These are phyloP conservation scores for Steatocranus sp. DNA, from an alignment of 2,797 vertebrate species.

Conservation along the genomic window DNA sequence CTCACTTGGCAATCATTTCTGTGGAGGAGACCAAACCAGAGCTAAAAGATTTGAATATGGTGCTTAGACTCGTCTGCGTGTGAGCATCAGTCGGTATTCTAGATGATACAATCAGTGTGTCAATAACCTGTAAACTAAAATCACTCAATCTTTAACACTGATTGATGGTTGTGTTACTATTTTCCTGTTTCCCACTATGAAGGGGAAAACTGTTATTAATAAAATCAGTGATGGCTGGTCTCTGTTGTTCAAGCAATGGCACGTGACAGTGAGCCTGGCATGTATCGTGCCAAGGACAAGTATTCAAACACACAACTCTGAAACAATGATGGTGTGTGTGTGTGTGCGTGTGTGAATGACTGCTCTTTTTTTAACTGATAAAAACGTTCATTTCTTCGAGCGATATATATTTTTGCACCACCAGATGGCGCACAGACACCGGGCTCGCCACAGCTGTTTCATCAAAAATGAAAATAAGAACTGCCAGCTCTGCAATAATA, in stretches of 20 bases:
- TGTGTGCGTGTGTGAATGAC: not conserved
- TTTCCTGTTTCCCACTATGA: not conserved
- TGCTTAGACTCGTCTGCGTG: not conserved
- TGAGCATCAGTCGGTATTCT: not conserved
- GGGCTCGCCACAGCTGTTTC: not conserved
- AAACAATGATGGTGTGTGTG: not conserved
- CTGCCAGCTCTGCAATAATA: not conserved
- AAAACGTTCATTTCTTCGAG: not conserved
- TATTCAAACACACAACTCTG: not conserved
- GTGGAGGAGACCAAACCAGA: not conserved
- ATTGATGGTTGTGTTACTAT: not conserved
- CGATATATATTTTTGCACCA: not conserved
- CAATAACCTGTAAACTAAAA: not conserved
- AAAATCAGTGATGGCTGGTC: not conserved
- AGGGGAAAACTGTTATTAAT: not conserved
- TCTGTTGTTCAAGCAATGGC: not conserved
- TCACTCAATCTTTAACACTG: not conserved
- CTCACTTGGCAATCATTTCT: not conserved
- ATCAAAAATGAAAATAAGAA: conserved; percentile 17
- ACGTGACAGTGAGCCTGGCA: not conserved
- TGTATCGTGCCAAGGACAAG: not conserved
- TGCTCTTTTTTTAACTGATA: not conserved
- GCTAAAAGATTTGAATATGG: not conserved
- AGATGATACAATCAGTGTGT: not conserved
- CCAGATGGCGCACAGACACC: conserved; percentile 36